phyloP scores from a whole-genome alignment of 37 sponge, comb jelly and placozoan genomes.

The Ianthella basta region DNA sequence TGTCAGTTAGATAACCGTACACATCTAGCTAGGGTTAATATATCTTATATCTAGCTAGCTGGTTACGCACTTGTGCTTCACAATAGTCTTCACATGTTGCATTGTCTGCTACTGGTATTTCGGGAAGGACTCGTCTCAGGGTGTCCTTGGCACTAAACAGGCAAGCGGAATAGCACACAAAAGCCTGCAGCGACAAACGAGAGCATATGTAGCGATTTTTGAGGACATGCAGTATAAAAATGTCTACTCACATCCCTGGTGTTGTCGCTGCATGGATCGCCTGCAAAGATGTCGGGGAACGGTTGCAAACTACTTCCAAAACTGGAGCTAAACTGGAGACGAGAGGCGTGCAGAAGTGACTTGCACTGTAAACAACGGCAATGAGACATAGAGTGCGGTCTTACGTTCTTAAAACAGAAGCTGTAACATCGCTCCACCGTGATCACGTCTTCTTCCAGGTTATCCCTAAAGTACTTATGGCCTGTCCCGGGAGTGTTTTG shows the following conservation, averaged over 20 bases:
- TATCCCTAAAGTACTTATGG: background rate
- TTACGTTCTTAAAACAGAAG: constrained; percentile 22
- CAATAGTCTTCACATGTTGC: background rate
- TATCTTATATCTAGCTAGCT: no score
- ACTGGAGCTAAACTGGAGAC: background rate
- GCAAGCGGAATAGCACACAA: constrained; percentile 25
- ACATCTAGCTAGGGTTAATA: no score
- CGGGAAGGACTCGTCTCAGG: background rate
- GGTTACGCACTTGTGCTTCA: no score
- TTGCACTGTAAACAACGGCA: background rate
- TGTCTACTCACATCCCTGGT: no score
- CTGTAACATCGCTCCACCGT: constrained; percentile 22
- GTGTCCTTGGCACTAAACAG: background rate
- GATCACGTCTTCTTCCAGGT: background rate
- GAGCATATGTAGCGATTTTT: no score
- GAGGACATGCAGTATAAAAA: no score
- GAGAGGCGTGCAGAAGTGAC: background rate
- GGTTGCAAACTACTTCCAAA: no score
- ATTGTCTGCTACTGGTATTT: background rate
- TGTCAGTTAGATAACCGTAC: background rate
- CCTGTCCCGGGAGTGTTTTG: constrained; percentile 13
- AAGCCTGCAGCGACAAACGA: constrained; percentile 28
- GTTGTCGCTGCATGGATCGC: no score
- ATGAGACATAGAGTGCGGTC: background rate
- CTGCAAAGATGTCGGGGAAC: no score